phyloP scores from a whole-genome alignment of 2,797 vertebrate genomes.

The Orestias chungarensis region DNA sequence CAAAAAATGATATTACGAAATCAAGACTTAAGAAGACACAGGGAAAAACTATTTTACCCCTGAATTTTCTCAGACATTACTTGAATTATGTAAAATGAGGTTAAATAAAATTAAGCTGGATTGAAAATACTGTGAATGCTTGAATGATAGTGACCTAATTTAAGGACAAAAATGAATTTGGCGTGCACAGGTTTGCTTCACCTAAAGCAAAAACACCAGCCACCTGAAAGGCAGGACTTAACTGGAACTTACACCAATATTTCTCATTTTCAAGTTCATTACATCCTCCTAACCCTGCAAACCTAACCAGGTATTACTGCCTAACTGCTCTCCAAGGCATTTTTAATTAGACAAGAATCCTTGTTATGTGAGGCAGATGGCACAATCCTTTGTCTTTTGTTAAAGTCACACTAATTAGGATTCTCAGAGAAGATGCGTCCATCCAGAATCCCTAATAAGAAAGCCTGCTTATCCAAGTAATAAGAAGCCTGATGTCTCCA shows the following conservation, averaged over 20 bases:
- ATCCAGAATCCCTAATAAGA: conserved; percentile 86
- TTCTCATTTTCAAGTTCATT: conserved; percentile 69
- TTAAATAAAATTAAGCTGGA: background rate
- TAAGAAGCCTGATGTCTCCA: conserved; percentile 81
- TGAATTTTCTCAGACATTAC: background rate
- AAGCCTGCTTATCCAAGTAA: conserved; percentile 81
- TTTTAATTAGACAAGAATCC: conserved; percentile 91
- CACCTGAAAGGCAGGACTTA: conserved; percentile 29
- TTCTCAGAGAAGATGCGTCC: conserved; percentile 85
- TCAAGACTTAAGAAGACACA: background rate
- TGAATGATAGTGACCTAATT: conserved; percentile 7
- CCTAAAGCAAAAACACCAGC: conserved; percentile 22
- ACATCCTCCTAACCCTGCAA: conserved; percentile 71
- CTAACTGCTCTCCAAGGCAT: conserved; percentile 85
- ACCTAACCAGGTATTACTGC: conserved; percentile 78
- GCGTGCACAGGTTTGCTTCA: conserved; percentile 29
- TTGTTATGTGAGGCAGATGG: conserved; percentile 89
- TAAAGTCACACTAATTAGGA: conserved; percentile 95
- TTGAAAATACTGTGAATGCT: background rate
- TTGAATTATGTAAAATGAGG: background rate
- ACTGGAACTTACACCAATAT: conserved; percentile 38
- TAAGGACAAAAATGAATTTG: conserved; percentile 21
- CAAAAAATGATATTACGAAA: background rate
- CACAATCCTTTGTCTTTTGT: conserved; percentile 86
- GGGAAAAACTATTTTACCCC: background rate